These are phyloP conservation scores for Drosophila leontia DNA, from an alignment of 1,140 invertebrate genomes.

Conservation along the genomic window DNA sequence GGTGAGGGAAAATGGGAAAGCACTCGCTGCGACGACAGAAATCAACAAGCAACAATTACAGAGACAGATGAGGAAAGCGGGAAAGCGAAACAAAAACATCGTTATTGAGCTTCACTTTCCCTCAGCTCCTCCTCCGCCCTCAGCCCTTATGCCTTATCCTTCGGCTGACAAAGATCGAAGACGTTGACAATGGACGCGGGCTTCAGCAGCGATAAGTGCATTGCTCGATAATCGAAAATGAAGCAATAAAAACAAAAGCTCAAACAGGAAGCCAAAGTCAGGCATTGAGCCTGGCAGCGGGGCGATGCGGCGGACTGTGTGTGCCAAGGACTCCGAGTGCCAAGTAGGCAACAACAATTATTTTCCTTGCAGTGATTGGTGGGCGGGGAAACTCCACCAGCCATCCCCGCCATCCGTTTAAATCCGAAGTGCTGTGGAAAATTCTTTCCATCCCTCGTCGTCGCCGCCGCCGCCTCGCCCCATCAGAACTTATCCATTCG, in stretches of 20 bases:
- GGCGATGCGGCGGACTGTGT: neutral
- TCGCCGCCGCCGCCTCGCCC: neutral
- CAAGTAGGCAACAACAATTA: constrained; percentile 61
- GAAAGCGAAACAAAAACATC: constrained; percentile 26
- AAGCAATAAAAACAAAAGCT: constrained; percentile 75
- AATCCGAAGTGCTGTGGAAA: constrained; percentile 35
- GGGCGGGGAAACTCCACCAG: neutral
- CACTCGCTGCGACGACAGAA: constrained; percentile 48
- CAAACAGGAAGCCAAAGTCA: constrained; percentile 49
- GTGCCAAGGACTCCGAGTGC: constrained; percentile 20
- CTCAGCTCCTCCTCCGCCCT: neutral
- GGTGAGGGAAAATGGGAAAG: constrained; percentile 28
- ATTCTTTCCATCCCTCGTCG: neutral
- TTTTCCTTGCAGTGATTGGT: constrained; percentile 53
- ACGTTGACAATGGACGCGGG: constrained; percentile 64
- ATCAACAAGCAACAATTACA: constrained; percentile 81
- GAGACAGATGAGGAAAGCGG: constrained; percentile 48
- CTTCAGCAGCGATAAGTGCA: constrained; percentile 71
- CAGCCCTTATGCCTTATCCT: constrained; percentile 22
- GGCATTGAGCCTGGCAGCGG: constrained; percentile 22
- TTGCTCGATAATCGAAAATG: constrained; percentile 75
- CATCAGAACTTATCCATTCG: constrained; percentile 14
- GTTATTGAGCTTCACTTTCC: constrained; percentile 57
- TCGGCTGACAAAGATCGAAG: constrained; percentile 64
- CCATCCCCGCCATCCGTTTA: constrained; percentile 11